These are phyloP conservation scores for Melinaea menophilus DNA, from an alignment of 2,888 invertebrate species.

Conservation along the genomic window DNA sequence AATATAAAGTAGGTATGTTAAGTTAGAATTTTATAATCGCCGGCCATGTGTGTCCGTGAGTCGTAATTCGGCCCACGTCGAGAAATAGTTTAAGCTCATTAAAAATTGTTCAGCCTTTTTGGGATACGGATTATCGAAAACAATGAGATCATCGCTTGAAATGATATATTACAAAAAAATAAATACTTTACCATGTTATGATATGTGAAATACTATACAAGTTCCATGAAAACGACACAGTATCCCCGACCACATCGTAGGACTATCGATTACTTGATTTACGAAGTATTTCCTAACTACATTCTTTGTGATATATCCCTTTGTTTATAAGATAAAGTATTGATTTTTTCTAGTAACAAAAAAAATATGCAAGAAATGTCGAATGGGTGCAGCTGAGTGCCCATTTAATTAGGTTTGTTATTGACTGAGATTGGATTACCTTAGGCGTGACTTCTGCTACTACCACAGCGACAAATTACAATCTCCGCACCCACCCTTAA, in stretches of 20 bases:
- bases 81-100: slow-evolving; percentile 6
- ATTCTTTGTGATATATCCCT: slow-evolving; percentile 6
- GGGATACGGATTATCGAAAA: slow-evolving; percentile 3
- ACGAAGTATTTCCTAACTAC: not conserved
- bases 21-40: slow-evolving; percentile 3
- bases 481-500: slow-evolving; percentile 22
- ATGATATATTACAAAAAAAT: not conserved
- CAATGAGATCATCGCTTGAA: slow-evolving; percentile 26
- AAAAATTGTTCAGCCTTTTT: not conserved
- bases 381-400: slow-evolving; percentile 30
- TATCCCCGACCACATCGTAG: slow-evolving; percentile 6
- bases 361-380: slow-evolving; percentile 14
- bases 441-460: slow-evolving; percentile 33
- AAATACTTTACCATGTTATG: slow-evolving; percentile 9
- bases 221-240: slow-evolving; percentile 12
- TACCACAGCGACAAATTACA: slow-evolving; percentile 23
- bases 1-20: slow-evolving; percentile 6
- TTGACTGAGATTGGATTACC: slow-evolving; percentile 35
- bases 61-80: slow-evolving; percentile 4
- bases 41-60: slow-evolving; percentile 12
- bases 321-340: not conserved
- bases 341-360: not conserved
- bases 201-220: not conserved
- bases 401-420: slow-evolving; percentile 37
- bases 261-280: slow-evolving; percentile 1